Conservation (phyloP, 2,113 vertebrate species). For the Phoxinus phoxinus region DNA sequence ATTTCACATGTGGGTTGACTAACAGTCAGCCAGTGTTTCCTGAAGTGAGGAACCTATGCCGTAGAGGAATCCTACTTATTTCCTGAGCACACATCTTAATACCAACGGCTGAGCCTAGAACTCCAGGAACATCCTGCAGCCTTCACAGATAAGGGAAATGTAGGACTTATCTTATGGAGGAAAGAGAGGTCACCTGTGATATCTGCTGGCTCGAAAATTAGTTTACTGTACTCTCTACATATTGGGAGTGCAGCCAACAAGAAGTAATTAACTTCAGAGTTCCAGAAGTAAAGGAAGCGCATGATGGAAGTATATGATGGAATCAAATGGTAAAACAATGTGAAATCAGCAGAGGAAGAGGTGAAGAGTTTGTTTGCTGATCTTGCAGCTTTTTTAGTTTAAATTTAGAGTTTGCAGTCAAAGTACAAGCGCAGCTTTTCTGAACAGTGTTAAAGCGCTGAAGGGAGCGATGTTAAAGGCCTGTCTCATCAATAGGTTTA, state of each 20-base stretch:
- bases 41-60: neutral
- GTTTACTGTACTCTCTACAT: conserved; percentile 23
- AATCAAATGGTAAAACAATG: conserved; percentile 10
- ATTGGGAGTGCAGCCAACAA: neutral
- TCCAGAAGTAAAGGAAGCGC: neutral
- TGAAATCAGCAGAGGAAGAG: neutral
- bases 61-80: conserved; percentile 47
- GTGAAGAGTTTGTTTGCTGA: conserved; percentile 37
- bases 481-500: conserved; percentile 50
- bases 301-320: neutral
- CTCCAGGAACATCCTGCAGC: conserved; percentile 40
- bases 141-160: conserved; percentile 46
- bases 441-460: conserved; percentile 26
- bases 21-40: neutral
- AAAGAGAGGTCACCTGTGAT: conserved; percentile 32
- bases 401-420: conserved; percentile 34
- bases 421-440: conserved; percentile 41
- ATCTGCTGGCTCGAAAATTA: neutral
- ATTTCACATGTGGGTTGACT: conserved; percentile 12
- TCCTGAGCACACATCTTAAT: conserved; percentile 44
- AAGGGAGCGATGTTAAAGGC: conserved; percentile 37
- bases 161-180: conserved; percentile 33
- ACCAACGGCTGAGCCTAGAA: neutral
- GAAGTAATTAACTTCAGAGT: conserved; percentile 25
- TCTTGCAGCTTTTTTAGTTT: conserved; percentile 40